Percentiles rank a stretch among this genome's conserved stretches.
These are phyloP conservation scores for Macroramphosus scolopax DNA, from an alignment of 2,797 vertebrate genomes.

Conservation along the genomic window DNA sequence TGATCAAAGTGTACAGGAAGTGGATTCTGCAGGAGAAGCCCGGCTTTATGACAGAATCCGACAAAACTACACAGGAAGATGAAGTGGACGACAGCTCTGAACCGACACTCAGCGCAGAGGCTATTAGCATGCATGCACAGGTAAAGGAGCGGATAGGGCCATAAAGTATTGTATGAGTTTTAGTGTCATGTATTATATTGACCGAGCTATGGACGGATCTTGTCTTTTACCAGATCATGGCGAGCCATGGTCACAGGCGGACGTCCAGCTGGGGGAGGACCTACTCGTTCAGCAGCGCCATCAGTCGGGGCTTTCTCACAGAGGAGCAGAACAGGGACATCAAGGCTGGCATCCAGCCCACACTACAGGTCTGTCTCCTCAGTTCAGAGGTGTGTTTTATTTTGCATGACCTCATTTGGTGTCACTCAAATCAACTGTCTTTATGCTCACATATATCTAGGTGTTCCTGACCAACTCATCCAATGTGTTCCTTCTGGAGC, in stretches of 20 bases:
- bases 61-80: constrained; percentile 74
- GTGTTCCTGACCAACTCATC: constrained; percentile 97
- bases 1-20: constrained; percentile 94
- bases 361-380: constrained; percentile 82
- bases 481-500: constrained; percentile 95
- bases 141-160: constrained; percentile 24
- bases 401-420: too few relatives aligned
- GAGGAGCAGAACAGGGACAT: constrained; percentile 87
- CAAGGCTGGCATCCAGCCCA: constrained; percentile 89
- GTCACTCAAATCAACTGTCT: too few relatives aligned
- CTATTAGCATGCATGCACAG: constrained; percentile 49
- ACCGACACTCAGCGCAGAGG: constrained; percentile 55
- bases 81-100: constrained; percentile 73
- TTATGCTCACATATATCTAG: constrained; percentile 62
- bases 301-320: constrained; percentile 88
- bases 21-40: constrained; percentile 95
- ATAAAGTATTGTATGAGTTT: too few relatives aligned
- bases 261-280: constrained; percentile 97
- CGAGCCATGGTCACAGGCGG: constrained; percentile 85
- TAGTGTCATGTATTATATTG: neutral
- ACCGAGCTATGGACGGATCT: neutral
- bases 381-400: neutral
- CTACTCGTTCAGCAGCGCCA: constrained; percentile 94
- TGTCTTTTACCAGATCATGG: constrained; percentile 58
- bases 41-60: constrained; percentile 92